phyloP scores from a whole-genome alignment of 2,113 vertebrate genomes.

The Strix uralensis region DNA sequence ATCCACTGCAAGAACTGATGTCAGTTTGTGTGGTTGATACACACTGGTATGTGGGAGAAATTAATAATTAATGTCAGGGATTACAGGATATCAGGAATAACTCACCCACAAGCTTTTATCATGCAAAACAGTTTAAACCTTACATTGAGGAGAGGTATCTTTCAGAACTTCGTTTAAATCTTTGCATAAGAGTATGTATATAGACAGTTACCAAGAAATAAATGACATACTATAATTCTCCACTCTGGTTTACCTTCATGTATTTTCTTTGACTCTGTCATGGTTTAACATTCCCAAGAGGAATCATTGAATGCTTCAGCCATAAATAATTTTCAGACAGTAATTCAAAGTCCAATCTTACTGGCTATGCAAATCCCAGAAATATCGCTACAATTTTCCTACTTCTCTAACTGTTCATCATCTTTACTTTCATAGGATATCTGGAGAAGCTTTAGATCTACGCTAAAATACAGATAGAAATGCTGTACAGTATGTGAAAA shows the following conservation, averaged over 20 bases:
- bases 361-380: background rate
- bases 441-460: background rate
- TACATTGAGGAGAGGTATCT: background rate
- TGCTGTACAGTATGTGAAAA: background rate
- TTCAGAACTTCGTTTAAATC: background rate
- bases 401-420: background rate
- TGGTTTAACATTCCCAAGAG: background rate
- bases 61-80: background rate
- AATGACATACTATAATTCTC: background rate
- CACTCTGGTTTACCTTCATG: background rate
- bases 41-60: background rate
- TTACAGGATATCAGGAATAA: background rate
- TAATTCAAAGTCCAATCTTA: background rate
- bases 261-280: background rate
- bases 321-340: background rate
- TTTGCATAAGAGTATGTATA: background rate
- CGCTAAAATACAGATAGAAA: background rate
- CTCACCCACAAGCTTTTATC: background rate
- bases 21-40: background rate
- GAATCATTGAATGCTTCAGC: background rate
- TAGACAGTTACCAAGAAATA: background rate
- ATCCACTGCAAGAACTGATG: background rate
- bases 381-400: background rate
- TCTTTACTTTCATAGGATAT: background rate
- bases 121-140: background rate